Base-by-base conservation (phyloP, 2,888 invertebrate genomes). In the Thalpophila matura region DNA sequence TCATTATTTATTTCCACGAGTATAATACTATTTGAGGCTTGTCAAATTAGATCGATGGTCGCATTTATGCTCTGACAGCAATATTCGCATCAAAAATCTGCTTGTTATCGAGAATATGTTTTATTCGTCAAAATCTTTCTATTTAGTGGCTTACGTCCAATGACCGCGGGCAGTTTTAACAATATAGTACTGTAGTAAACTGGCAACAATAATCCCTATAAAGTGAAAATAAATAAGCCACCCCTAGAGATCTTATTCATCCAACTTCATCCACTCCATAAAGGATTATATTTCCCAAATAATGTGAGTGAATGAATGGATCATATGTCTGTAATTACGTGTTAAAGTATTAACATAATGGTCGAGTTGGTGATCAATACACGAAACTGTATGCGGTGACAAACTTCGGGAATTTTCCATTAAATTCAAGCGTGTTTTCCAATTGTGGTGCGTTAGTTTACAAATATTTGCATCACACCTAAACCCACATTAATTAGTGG, bases 271-370 rank as follows among this genome's bases (percentile, higher is more conserved):
- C 14, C 31, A 14, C 10, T 55, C 47, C 35, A 27, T 43, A 3
- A 37, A 59, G 22, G 24, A 27, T 16, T 49, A 47, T 22, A 42
- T 46, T 38, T 51, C 31, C 1, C 3, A 9, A 43, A 63, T 63
- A 51, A 70, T 63, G 37, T 47, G 20, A 4, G 37, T 37, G 33
- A 72, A 68, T 68, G 12, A 71, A 64, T 58, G 58, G 54, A 76
- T 57, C 72, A 63, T 38, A 26, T 43, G 16, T 76, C 65, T 55
- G 55, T 64, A 64, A 72, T 76, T 62, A 51, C 16, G 18, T 70
- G 70, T 38, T 61, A 70, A 76, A 49, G 47, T 64, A 58, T 71
- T 47, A 62, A 70, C 76, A 42, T 31, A 38, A 43, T 27, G 70
- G 76, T 40, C 20, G 22, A 55, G 24, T 12, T 24, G 27, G 47